Conservation (phyloP, 2,113 vertebrate species). For the Thomomys bottae region DNA sequence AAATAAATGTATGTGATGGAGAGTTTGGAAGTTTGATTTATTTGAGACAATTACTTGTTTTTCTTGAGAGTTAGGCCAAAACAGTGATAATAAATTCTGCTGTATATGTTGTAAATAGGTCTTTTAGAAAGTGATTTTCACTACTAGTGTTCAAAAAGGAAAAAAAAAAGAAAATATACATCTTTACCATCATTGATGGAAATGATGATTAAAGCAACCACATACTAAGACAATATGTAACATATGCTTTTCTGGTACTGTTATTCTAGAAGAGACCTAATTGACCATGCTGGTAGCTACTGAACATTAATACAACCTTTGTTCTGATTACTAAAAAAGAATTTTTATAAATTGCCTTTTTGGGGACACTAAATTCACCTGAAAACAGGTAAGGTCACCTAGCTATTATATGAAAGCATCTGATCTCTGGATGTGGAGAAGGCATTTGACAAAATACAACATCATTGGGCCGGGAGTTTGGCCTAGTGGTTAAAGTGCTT, state of each 20-base stretch:
- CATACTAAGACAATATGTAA: neutral
- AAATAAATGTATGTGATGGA: neutral
- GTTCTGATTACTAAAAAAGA: neutral
- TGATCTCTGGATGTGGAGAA: too few species aligned
- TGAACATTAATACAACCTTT: neutral
- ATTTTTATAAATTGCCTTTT: neutral
- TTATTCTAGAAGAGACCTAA: neutral
- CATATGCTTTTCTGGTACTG: neutral
- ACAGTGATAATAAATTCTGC: neutral
- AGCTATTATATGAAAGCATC: neutral
- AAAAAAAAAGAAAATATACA: neutral
- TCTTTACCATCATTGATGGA: neutral
- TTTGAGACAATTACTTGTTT: neutral
- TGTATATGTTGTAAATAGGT: neutral
- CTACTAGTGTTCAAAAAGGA: neutral
- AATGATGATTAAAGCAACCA: neutral
- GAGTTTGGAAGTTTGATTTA: neutral
- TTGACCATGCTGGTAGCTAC: neutral
- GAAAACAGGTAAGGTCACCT: neutral
- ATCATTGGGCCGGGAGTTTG: too few species aligned
- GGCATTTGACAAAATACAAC: too few species aligned
- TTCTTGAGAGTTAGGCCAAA: neutral
- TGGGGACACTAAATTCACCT: neutral
- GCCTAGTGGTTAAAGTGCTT: too few species aligned
- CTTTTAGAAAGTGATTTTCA: neutral